Evolutionary conservation across 2,797 vertebrate genomes (phyloP).

Genomic region (Anabas testudineus): DNA sequence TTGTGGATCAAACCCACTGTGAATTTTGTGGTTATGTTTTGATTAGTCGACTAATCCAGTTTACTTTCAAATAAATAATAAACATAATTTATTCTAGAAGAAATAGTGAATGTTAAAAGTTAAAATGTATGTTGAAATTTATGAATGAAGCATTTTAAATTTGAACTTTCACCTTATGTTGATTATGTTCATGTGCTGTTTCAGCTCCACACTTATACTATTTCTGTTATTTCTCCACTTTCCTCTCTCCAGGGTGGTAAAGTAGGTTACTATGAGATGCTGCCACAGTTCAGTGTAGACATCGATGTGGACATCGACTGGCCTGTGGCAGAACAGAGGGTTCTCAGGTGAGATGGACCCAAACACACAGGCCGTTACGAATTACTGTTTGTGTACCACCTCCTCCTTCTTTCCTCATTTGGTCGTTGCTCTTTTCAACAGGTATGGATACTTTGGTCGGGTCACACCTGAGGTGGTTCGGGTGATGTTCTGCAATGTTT

Average conservation of each 20-base stretch:
- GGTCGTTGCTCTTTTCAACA: constrained; percentile 57
- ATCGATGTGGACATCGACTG: constrained; percentile 98
- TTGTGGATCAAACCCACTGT: no score
- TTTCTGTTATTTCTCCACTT: not conserved
- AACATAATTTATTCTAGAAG: no score
- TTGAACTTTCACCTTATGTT: no score
- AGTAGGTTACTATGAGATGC: constrained; percentile 93
- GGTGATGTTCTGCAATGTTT: constrained; percentile 90
- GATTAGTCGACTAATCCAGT: no score
- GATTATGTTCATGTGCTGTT: no score
- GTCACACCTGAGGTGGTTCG: constrained; percentile 85
- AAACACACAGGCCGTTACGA: not conserved
- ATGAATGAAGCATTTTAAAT: no score
- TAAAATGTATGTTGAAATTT: no score
- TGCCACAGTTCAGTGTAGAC: constrained; percentile 92
- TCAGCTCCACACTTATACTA: no score
- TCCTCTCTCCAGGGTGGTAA: constrained; percentile 87
- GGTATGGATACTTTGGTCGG: constrained; percentile 94
- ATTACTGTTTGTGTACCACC: not conserved
- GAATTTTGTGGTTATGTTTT: no score
- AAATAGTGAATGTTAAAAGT: no score
- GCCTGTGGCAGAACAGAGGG: constrained; percentile 96
- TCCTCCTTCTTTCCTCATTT: not conserved
- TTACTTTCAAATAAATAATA: no score
- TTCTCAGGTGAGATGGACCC: constrained; percentile 86